Evolutionary conservation across 2,888 invertebrate species (phyloP).

Genomic region (Tetranychus truncatus): DNA sequence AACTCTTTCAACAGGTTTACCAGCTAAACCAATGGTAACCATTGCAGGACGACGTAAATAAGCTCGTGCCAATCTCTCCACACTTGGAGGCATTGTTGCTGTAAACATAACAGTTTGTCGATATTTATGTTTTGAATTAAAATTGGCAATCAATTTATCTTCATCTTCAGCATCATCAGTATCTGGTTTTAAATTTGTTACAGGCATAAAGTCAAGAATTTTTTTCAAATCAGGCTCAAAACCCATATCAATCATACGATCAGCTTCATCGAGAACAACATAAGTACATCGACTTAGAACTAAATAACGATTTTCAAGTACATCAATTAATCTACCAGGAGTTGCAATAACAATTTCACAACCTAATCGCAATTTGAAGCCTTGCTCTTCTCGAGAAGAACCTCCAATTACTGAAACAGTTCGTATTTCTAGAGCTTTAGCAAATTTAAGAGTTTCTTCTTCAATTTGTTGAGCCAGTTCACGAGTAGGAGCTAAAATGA

Average conservation of each 20-base stretch:
- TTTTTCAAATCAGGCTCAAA: slow-evolving; percentile 92
- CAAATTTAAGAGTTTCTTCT: slow-evolving; percentile 95
- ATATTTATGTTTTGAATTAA: slow-evolving; percentile 85
- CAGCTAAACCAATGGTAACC: slow-evolving; percentile 87
- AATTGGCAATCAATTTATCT: slow-evolving; percentile 69
- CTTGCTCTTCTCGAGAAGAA: slow-evolving; percentile 84
- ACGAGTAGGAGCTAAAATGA: slow-evolving; percentile 96
- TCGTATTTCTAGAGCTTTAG: slow-evolving; percentile 70
- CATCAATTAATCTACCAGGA: slow-evolving; percentile 95
- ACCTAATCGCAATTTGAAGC: slow-evolving; percentile 80
- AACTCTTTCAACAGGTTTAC: slow-evolving; percentile 90
- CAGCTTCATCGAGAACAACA: slow-evolving; percentile 65
- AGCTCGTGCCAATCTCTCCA: slow-evolving; percentile 80
- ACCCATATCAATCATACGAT: slow-evolving; percentile 99
- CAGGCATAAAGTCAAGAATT: slow-evolving; percentile 93
- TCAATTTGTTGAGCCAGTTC: slow-evolving; percentile 98
- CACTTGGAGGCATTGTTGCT: slow-evolving; percentile 96
- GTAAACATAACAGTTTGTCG: slow-evolving; percentile 99
- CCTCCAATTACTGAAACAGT: slow-evolving; percentile 92
- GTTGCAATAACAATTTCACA: slow-evolving; percentile 99
- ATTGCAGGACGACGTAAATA: slow-evolving; percentile 89
- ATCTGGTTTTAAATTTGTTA: slow-evolving; percentile 92
- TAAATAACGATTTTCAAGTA: slow-evolving; percentile 88
- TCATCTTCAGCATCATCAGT: slow-evolving; percentile 95
- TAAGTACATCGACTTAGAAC: slow-evolving; percentile 95